phyloP scores from a whole-genome alignment of 2,888 invertebrate species.

The Luperina nickerlii region DNA sequence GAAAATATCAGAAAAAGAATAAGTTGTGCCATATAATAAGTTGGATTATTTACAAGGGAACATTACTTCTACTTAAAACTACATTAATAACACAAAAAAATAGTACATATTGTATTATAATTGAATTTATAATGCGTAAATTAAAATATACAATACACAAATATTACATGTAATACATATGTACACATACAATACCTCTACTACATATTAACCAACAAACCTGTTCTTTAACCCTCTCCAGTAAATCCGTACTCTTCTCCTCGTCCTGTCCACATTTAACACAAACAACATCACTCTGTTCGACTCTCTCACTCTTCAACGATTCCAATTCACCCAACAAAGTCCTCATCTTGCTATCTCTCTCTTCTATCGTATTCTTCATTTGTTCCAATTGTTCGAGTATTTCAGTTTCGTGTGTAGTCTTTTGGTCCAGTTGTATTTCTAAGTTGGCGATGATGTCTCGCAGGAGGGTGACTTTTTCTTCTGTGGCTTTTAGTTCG shows the following conservation, averaged over 20 bases:
- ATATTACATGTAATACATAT: neutral
- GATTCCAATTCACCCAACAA: slow-evolving; percentile 89
- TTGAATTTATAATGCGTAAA: slow-evolving; percentile 14
- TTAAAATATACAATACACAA: neutral
- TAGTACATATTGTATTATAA: neutral
- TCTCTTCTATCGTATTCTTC: slow-evolving; percentile 89
- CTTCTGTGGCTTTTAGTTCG: slow-evolving; percentile 93
- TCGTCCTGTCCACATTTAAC: slow-evolving; percentile 78
- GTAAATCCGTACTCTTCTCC: slow-evolving; percentile 74
- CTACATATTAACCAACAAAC: slow-evolving; percentile 65
- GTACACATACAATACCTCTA: neutral
- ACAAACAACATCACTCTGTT: slow-evolving; percentile 82
- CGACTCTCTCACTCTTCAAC: slow-evolving; percentile 84
- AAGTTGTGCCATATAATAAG: neutral
- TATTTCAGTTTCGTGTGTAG: slow-evolving; percentile 91
- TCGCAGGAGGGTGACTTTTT: slow-evolving; percentile 93
- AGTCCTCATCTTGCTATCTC: slow-evolving; percentile 90
- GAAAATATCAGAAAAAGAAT: neutral
- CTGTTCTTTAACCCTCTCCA: slow-evolving; percentile 83
- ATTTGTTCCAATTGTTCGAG: slow-evolving; percentile 90
- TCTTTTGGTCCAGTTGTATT: slow-evolving; percentile 93
- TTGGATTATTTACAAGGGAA: neutral
- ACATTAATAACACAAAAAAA: neutral
- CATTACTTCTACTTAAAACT: neutral
- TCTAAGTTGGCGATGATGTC: slow-evolving; percentile 95